These are phyloP conservation scores for Onychorhynchus coronatus DNA, from an alignment of 2,113 vertebrate species.

Conservation along the genomic window DNA sequence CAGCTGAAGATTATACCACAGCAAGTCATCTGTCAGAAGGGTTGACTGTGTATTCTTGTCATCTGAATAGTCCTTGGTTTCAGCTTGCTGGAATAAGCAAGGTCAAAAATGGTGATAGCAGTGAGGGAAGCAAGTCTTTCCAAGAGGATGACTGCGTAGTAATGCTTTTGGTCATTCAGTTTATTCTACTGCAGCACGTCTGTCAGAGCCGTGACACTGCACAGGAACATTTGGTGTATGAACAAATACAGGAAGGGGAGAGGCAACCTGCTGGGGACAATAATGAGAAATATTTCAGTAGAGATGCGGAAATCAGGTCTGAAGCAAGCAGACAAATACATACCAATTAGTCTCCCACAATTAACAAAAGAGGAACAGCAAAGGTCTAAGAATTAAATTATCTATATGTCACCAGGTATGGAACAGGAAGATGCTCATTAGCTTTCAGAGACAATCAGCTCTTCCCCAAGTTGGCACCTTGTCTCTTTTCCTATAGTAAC, in stretches of 20 bases:
- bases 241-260: slow-evolving; percentile 56
- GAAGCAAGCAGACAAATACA: slow-evolving; percentile 31
- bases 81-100: neutral
- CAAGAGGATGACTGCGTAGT: neutral
- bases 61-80: neutral
- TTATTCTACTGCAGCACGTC: neutral
- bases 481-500: slow-evolving; percentile 10
- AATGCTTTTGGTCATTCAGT: neutral
- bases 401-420: neutral
- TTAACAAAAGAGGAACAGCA: neutral
- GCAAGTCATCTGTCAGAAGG: neutral
- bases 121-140: neutral
- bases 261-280: slow-evolving; percentile 41
- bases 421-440: slow-evolving; percentile 18
- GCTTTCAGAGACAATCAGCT: neutral
- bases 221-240: neutral
- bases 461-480: neutral
- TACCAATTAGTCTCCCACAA: slow-evolving; percentile 31
- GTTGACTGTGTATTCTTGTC: neutral
- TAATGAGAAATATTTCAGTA: slow-evolving; percentile 45
- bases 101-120: neutral
- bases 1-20: neutral
- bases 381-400: slow-evolving; percentile 34
- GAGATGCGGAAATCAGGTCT: slow-evolving; percentile 21
- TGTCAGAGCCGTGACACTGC: slow-evolving; percentile 4